Conservation (phyloP, 2,797 vertebrate genomes). For the Alcedo quadribrachys region DNA sequence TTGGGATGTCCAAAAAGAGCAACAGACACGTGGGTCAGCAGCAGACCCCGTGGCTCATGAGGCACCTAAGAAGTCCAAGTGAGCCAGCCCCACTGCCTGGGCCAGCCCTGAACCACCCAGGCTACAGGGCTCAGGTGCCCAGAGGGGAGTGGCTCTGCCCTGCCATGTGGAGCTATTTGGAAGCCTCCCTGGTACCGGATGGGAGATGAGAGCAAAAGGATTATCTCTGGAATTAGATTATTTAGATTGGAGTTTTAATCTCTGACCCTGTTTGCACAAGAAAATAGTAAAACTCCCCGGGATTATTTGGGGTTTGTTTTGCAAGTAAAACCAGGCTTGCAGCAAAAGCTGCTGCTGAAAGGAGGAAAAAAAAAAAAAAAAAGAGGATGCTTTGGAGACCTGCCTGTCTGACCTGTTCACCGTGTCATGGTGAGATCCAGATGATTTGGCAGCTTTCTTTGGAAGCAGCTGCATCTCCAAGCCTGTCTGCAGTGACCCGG, state of each 20-base stretch:
- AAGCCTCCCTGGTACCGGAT: neutral
- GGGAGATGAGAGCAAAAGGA: constrained; percentile 50
- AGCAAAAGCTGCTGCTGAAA: constrained; percentile 11
- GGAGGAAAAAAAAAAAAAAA: neutral
- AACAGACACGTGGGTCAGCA: neutral
- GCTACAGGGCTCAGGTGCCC: neutral
- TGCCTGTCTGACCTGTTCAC: neutral
- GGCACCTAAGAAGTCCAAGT: neutral
- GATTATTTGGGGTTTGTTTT: constrained; percentile 43
- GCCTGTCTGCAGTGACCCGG: neutral
- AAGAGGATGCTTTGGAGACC: neutral
- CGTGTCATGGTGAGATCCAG: neutral
- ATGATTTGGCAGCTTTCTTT: neutral
- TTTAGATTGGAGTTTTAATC: constrained; percentile 66
- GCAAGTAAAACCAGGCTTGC: neutral
- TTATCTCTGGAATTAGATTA: constrained; percentile 74
- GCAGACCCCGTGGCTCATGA: neutral
- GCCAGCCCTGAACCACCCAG: neutral
- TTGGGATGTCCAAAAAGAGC: neutral
- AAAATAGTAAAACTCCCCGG: constrained; percentile 31
- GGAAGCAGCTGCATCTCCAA: neutral
- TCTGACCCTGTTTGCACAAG: constrained; percentile 14
- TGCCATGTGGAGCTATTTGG: neutral
- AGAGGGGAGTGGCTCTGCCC: neutral
- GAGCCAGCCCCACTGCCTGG: neutral